phyloP scores from a whole-genome alignment of 2,113 vertebrate genomes.

The Pachycephala philippinensis region DNA sequence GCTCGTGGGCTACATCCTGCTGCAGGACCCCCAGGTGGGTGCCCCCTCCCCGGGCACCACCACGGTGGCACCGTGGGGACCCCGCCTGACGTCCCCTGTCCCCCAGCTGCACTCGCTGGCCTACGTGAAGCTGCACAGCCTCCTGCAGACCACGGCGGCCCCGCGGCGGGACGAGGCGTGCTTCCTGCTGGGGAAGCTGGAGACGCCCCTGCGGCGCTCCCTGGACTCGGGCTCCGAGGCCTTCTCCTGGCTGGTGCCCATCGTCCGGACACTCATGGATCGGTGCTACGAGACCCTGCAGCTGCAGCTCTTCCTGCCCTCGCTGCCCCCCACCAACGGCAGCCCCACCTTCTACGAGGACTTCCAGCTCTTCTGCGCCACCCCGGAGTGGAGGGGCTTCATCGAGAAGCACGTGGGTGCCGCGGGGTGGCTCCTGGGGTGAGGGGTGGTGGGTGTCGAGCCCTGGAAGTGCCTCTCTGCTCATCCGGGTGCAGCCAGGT shows the following conservation, averaged over 20 bases:
- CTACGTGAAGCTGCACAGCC: constrained; percentile 89
- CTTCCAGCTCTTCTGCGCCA: constrained; percentile 86
- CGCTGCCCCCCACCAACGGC: constrained; percentile 90
- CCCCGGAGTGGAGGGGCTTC: constrained; percentile 86
- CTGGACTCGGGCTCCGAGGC: constrained; percentile 61
- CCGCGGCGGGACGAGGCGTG: constrained; percentile 86
- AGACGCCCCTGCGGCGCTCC: constrained; percentile 75
- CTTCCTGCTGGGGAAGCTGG: constrained; percentile 89
- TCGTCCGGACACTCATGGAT: constrained; percentile 88
- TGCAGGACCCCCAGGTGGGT: constrained; percentile 86
- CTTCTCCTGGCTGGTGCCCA: constrained; percentile 86
- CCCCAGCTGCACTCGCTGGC: constrained; percentile 87
- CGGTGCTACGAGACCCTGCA: constrained; percentile 81
- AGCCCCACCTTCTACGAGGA: constrained; percentile 92
- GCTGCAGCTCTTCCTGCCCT: constrained; percentile 85
- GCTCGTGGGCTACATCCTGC: constrained; percentile 87
- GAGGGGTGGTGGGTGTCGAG: too few relatives aligned
- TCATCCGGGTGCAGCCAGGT: too few relatives aligned
- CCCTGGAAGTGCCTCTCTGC: too few relatives aligned
- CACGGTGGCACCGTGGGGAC: accelerated
- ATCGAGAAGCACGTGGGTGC: constrained; percentile 84
- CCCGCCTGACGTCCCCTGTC: neutral
- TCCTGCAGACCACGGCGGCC: constrained; percentile 85
- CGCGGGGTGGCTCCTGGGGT: accelerated
- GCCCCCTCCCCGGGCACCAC: neutral